Evolutionary conservation across 2,888 invertebrate species (phyloP).

Genomic region (Melanophora roralis): DNA sequence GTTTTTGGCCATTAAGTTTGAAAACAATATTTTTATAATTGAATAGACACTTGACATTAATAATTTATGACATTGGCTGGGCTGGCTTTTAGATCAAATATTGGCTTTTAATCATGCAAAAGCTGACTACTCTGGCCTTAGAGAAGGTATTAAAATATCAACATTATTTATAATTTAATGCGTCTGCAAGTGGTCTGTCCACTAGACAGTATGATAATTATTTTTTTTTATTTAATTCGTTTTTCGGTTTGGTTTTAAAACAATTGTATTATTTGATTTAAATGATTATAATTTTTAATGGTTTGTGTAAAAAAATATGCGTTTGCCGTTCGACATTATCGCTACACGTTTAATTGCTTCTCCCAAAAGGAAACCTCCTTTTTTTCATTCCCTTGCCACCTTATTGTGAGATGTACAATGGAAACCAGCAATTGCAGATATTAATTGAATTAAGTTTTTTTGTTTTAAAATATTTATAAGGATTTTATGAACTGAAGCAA

Average conservation of each 20-base stretch:
- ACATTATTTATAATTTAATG: conserved; percentile 23
- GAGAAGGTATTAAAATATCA: conserved; percentile 44
- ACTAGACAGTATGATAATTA: not conserved
- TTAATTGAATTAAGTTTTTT: conserved; percentile 52
- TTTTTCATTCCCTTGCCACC: conserved; percentile 12
- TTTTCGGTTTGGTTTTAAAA: not conserved
- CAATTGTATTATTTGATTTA: conserved; percentile 21
- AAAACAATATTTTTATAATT: conserved; percentile 27
- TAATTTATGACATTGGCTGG: conserved; percentile 20
- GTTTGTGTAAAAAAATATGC: conserved; percentile 11
- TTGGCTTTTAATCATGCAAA: conserved; percentile 26
- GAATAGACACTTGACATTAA: conserved; percentile 27
- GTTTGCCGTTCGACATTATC: not conserved
- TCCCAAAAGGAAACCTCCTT: not conserved
- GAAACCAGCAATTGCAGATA: conserved; percentile 6
- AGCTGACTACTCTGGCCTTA: not conserved
- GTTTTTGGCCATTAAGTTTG: not conserved
- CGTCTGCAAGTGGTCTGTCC: not conserved
- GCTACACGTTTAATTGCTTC: conserved; percentile 15
- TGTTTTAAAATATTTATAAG: conserved; percentile 48
- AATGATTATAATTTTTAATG: conserved; percentile 38
- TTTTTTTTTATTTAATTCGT: not conserved
- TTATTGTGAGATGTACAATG: not conserved
- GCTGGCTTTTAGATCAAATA: not conserved
- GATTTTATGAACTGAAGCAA: conserved; percentile 36